phyloP scores from a whole-genome alignment of 1,140 invertebrate genomes.

The Whitmania pigra region DNA sequence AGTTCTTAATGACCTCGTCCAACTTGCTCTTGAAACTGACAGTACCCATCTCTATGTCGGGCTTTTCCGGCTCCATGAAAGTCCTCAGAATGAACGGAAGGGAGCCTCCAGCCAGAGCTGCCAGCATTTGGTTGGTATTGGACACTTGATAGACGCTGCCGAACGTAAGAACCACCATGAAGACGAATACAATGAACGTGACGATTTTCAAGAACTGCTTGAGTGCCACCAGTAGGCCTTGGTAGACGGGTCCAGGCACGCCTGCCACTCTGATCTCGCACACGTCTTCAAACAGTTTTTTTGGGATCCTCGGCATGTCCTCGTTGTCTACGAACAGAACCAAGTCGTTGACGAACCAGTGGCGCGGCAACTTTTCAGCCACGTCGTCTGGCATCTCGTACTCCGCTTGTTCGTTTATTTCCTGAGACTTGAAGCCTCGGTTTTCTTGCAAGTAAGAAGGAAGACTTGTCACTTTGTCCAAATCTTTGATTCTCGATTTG shows the following conservation, averaged over 20 bases:
- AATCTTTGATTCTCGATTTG: conserved; percentile 36
- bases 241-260: conserved; percentile 37
- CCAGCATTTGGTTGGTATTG: conserved; percentile 39
- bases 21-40: conserved; percentile 39
- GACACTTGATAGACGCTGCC: conserved; percentile 37
- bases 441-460: conserved; percentile 37
- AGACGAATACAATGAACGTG: conserved; percentile 38
- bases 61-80: conserved; percentile 23
- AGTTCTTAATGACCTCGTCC: conserved; percentile 38
- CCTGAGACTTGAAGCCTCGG: conserved; percentile 28
- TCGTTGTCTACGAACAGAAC: conserved; percentile 37
- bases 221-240: conserved; percentile 35
- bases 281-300: conserved; percentile 35
- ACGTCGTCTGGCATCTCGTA: conserved; percentile 23
- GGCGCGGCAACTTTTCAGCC: conserved; percentile 32
- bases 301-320: conserved; percentile 38
- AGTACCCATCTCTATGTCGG: conserved; percentile 32
- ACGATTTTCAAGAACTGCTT: conserved; percentile 39
- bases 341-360: conserved; percentile 36
- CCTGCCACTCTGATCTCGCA: conserved; percentile 37
- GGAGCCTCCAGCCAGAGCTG: conserved; percentile 38
- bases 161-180: conserved; percentile 40
- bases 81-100: conserved; percentile 36
- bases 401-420: conserved; percentile 23
- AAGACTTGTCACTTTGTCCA: conserved; percentile 36